phyloP scores from a whole-genome alignment of 2,888 invertebrate species.

The Junonia oenone region DNA sequence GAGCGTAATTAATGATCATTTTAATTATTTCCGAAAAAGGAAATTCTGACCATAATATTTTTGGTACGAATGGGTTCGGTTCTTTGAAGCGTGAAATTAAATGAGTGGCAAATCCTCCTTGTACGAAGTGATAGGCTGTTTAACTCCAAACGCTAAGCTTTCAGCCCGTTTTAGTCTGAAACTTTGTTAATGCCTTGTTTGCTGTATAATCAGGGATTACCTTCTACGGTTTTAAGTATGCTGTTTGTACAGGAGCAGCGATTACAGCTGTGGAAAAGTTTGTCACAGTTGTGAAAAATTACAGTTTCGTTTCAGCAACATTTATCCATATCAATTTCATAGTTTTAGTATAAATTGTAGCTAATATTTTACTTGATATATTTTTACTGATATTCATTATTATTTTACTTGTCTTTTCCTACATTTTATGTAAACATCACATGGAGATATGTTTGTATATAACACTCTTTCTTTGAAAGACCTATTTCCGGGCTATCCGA shows the following conservation, averaged over 20 bases:
- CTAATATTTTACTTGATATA: too few species aligned
- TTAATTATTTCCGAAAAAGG: not conserved
- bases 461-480: too few species aligned
- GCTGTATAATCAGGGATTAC: conserved; percentile 23
- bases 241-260: not conserved
- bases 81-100: conserved; percentile 53
- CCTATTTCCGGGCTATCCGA: too few species aligned
- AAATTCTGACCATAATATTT: not conserved
- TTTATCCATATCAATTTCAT: too few species aligned
- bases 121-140: conserved; percentile 55
- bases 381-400: too few species aligned
- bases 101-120: conserved; percentile 52
- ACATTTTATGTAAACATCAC: too few species aligned
- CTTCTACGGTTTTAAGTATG: conserved; percentile 5
- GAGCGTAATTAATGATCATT: not conserved
- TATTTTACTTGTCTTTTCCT: too few species aligned
- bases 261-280: not conserved
- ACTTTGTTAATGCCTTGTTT: conserved; percentile 33
- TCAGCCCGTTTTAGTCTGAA: conserved; percentile 20
- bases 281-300: too few species aligned
- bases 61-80: conserved; percentile 34
- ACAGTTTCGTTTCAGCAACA: too few species aligned
- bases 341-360: too few species aligned
- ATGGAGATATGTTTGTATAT: too few species aligned
- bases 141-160: conserved; percentile 42